These are phyloP conservation scores for Jordanella pulchra DNA, from an alignment of 2,797 vertebrate genomes.

Conservation along the genomic window DNA sequence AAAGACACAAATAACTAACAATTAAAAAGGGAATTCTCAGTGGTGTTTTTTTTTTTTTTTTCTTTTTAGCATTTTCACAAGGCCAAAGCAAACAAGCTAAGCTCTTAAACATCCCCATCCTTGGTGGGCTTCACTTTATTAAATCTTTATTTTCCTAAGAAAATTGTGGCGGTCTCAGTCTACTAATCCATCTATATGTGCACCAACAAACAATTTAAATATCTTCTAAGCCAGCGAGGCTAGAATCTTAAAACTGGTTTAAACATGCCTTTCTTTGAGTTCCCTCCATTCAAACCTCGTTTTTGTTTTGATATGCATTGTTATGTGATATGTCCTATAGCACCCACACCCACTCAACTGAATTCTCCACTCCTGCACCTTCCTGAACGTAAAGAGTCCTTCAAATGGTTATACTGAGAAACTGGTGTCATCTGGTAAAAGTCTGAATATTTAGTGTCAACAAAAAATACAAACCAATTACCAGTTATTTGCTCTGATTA, in stretches of 20 bases:
- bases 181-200: neutral
- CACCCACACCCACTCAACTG: neutral
- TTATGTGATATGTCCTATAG: neutral
- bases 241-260: neutral
- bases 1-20: neutral
- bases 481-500: neutral
- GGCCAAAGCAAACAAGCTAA: neutral
- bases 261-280: neutral
- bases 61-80: neutral
- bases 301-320: slow-evolving; percentile 1
- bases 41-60: no score
- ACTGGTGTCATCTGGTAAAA: neutral
- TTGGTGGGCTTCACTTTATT: neutral
- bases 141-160: neutral
- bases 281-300: neutral
- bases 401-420: neutral
- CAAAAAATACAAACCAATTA: neutral
- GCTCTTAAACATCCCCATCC: neutral
- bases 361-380: neutral
- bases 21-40: no score
- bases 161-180: neutral
- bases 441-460: neutral
- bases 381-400: neutral
- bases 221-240: neutral
- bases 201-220: neutral